These are phyloP conservation scores for Takifugu rubripes DNA, from an alignment of 2,797 vertebrate species.

Conservation along the genomic window DNA sequence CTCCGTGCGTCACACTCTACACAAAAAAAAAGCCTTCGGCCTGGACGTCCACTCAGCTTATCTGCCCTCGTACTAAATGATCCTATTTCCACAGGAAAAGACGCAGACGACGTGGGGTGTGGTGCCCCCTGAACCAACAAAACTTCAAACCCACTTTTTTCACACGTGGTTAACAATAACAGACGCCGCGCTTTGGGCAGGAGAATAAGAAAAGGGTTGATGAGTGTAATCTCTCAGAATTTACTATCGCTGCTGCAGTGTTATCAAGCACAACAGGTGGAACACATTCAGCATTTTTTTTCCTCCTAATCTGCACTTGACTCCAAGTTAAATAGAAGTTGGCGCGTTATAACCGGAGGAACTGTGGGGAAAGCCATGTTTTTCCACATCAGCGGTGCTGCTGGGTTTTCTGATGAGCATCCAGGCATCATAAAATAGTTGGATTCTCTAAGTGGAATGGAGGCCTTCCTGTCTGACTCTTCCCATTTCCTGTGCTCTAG, in stretches of 20 bases:
- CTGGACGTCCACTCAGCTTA: slow-evolving; percentile 44
- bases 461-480: slow-evolving; percentile 39
- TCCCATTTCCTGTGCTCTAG: slow-evolving; percentile 56
- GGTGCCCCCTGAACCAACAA: slow-evolving; percentile 33
- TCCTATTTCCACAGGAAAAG: slow-evolving; percentile 68
- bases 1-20: slow-evolving; percentile 48
- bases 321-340: slow-evolving; percentile 12
- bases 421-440: background rate
- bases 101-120: slow-evolving; percentile 27
- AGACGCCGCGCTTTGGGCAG: background rate
- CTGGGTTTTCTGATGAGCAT: slow-evolving; percentile 3
- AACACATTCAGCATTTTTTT: too few species aligned
- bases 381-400: too few species aligned
- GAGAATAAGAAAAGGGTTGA: background rate
- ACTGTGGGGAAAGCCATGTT: too few species aligned
- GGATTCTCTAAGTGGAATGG: background rate
- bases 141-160: slow-evolving; percentile 18
- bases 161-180: slow-evolving; percentile 11
- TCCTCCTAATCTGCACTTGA: slow-evolving; percentile 5
- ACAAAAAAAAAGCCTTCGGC: slow-evolving; percentile 38
- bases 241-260: too few species aligned
- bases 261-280: too few species aligned
- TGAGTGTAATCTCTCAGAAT: background rate
- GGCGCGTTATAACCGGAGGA: too few species aligned
- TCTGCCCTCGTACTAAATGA: slow-evolving; percentile 49